Base-by-base conservation (phyloP, 1,140 invertebrate genomes). In the Cydia splendana region DNA sequence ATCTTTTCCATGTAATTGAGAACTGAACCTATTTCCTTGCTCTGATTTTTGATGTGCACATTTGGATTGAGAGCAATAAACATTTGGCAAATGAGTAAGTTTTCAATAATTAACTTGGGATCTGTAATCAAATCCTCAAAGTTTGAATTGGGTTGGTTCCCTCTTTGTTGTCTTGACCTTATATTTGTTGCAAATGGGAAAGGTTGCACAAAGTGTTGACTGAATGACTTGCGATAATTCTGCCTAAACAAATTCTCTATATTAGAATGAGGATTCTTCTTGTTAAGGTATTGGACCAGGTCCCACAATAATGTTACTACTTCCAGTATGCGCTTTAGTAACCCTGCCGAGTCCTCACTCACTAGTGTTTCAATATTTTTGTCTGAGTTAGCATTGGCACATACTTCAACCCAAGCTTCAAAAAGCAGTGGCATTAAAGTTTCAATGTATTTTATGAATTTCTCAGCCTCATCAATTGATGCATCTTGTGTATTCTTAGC, bases 391-490 rank as follows among this genome's bases (percentile, higher is more conserved):
- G 76, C 81, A 75, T 91, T 93, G 0, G 96, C 94, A 28, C 94
- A 89, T 20, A 96, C 95, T 94, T 97, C 96, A 24, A 96, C 81
- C 96, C 96, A 97, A 75, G 94, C 95, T 84, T 96, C 96, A 87
- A 95, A 95, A 28, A 97, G 93, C 18, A 97, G 87, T n/a, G 96
- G 95, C 85, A 96, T 91, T 13, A 97, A 89, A 65, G 94, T 93
- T 78, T 95, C 91, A 18, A 95, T 89, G 85, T 96, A 95, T 57
- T 90, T 93, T 34, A 88, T 88, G 67, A 94, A 91, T 75, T 90
- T 92, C 57, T 92, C 88, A 12, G 85, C 84, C 81, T 93, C 91
- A 88, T 92, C 89, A 67, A 88, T 75, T 74, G 81, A 79, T 62
- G 79, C n/a, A 73, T 85, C 83, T 78, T 91, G 84, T 15, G 78